Conservation (phyloP, 2,797 vertebrate genomes). For the Cyclopterus lumpus region DNA sequence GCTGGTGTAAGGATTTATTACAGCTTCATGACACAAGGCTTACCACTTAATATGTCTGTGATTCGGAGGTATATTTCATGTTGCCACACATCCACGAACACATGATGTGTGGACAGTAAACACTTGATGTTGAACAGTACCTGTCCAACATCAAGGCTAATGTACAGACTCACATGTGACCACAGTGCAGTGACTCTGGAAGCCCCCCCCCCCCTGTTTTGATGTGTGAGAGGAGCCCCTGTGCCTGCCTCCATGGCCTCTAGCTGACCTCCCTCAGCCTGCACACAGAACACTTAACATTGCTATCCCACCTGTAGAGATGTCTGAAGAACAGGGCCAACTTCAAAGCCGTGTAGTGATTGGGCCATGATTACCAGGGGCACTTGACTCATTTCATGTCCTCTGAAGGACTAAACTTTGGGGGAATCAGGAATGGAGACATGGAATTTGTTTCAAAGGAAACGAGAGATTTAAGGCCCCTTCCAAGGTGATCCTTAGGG, state of each 20-base stretch:
- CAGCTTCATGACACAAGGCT: constrained; percentile 21
- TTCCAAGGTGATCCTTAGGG: constrained; percentile 33
- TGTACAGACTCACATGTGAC: neutral
- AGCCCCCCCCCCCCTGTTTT: constrained; percentile 7
- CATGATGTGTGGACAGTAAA: no score
- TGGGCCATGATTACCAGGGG: constrained; percentile 77
- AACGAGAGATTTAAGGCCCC: constrained; percentile 24
- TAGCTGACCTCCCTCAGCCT: constrained; percentile 73
- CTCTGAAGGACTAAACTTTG: constrained; percentile 70
- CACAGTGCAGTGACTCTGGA: constrained; percentile 13
- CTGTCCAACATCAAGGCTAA: neutral
- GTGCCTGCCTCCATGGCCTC: constrained; percentile 63
- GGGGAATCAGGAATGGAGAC: constrained; percentile 49
- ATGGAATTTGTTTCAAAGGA: constrained; percentile 49
- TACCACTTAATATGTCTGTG: constrained; percentile 18
- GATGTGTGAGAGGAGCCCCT: constrained; percentile 48
- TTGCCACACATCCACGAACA: constrained; percentile 7
- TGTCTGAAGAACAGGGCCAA: constrained; percentile 66
- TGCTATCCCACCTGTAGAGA: constrained; percentile 79
- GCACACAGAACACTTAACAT: constrained; percentile 77
- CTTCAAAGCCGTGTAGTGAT: constrained; percentile 78
- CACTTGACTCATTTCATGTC: constrained; percentile 80
- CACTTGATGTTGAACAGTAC: no score
- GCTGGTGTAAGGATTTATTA: constrained; percentile 28
- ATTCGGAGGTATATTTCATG: constrained; percentile 22